Percentiles rank a stretch among this genome's conserved stretches.
Evolutionary conservation across 2,113 vertebrate species (phyloP).

Genomic region (Myotis lucifugus): DNA sequence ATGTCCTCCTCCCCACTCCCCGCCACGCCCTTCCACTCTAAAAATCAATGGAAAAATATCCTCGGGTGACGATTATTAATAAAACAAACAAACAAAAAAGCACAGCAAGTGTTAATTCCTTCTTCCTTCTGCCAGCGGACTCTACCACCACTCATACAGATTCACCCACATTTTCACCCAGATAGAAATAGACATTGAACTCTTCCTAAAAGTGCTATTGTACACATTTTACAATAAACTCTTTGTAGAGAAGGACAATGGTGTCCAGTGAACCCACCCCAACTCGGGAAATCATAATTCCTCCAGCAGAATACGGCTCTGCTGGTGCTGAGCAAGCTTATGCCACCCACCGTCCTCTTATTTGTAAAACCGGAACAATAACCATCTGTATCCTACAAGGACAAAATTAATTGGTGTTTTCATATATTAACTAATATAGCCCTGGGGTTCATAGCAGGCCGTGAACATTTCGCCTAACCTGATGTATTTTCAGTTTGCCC

Average conservation of each 20-base stretch:
- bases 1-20: too few relatives aligned
- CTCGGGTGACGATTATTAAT: too few relatives aligned
- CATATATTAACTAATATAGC: background rate
- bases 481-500: background rate
- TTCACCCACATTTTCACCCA: conserved; percentile 28
- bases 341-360: background rate
- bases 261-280: conserved; percentile 37
- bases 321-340: background rate
- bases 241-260: conserved; percentile 54
- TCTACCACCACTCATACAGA: background rate
- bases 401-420: background rate
- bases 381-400: background rate
- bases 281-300: background rate
- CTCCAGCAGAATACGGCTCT: conserved; percentile 10
- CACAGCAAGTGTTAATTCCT: background rate
- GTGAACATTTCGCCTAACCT: background rate
- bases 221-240: conserved; percentile 53
- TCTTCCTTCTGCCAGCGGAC: background rate
- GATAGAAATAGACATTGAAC: conserved; percentile 41
- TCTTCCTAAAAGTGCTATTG: conserved; percentile 66
- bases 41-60: too few relatives aligned
- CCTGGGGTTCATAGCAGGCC: background rate
- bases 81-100: background rate
- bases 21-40: too few relatives aligned
- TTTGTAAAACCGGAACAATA: background rate